These are phyloP conservation scores for Cataglyphis altisquamis DNA, from an alignment of 2,888 invertebrate species.

Conservation along the genomic window DNA sequence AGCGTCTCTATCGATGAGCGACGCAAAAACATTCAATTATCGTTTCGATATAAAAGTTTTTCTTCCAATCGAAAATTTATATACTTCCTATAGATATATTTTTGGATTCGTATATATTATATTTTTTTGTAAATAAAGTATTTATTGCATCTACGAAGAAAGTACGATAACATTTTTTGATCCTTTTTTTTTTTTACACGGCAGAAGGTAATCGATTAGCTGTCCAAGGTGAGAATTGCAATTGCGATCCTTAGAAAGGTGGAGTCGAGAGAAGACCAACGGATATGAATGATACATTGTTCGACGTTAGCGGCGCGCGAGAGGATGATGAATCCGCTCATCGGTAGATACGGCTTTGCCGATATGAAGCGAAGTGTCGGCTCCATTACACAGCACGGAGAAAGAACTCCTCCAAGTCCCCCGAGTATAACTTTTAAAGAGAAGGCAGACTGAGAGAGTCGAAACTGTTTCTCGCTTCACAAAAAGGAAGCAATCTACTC, in stretches of 20 bases:
- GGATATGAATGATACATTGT: conserved; percentile 35
- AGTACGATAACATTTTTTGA: not conserved
- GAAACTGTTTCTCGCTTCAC: not conserved
- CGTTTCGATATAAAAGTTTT: not conserved
- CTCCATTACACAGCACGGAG: conserved; percentile 65
- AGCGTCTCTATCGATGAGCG: conserved; percentile 23
- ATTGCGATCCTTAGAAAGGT: conserved; percentile 2
- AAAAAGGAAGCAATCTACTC: conserved; percentile 8
- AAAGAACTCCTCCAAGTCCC: conserved; percentile 53
- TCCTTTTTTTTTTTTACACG: not conserved
- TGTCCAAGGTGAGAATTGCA: not conserved
- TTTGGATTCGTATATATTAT: not conserved
- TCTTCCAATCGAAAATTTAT: not conserved
- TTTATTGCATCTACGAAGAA: not conserved
- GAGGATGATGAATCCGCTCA: conserved; percentile 44
- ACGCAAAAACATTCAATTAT: not conserved
- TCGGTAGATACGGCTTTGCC: conserved; percentile 25
- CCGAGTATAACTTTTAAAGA: conserved; percentile 18
- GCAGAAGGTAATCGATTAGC: not conserved
- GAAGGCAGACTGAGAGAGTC: not conserved
- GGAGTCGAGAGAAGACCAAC: not conserved
- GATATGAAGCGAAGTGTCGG: conserved; percentile 16
- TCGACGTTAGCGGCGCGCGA: not conserved
- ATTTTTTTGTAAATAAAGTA: not conserved
- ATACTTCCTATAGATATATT: not conserved